Base-by-base conservation (phyloP, 2,113 vertebrate species). In the Oncorhynchus clarkii region DNA sequence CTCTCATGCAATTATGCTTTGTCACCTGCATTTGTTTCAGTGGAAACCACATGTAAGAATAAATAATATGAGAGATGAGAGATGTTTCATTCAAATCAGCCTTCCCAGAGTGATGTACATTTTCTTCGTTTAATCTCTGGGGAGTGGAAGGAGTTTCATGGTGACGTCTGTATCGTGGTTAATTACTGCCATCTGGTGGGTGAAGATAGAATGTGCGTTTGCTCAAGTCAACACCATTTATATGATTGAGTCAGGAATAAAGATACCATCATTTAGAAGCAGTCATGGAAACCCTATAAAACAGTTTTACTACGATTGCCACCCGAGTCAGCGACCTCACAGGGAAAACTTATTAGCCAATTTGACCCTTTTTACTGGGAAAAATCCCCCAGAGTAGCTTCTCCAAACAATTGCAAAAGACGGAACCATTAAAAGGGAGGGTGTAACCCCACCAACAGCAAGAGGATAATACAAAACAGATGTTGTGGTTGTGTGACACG, bases 161-260 rank as follows among this genome's bases (percentile, higher is more conserved):
- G 11, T 11, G 6, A 6, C 0, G 51, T 18, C 4, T 8, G 16
- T 24, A 70, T 4, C 2, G 74, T 81, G 80, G 74, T 45, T 49
- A 1, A 49, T 80, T 68, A 78, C n/a, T 78, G 85, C 84, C 92
- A 87, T 74, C 92, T 91, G 77, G 80, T 92, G 92, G 86, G n/a
- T 16, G 11, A 4, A 6, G 54, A 34, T 6, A 2, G 57, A 29
- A 73, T 29, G 0, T 18, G 54, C 64, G 11, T 62, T 57, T 29
- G 7, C 29, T 39, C 34, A 18, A 48, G 13, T 26, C 62, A 65
- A 65, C 66, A 34, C 4, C 14, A 18, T 60, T 2, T 60, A 60
- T 60, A 3, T 62, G 9, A 62, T 5, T 62, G 59, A 16, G 59
- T 62, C 59, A 62, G 59, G 54, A 20, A 57, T 20, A 57, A 22